Percentiles rank a stretch among this genome's conserved stretches.
phyloP scores from a whole-genome alignment of 2,888 invertebrate genomes.

The Mellilla xanthometata region DNA sequence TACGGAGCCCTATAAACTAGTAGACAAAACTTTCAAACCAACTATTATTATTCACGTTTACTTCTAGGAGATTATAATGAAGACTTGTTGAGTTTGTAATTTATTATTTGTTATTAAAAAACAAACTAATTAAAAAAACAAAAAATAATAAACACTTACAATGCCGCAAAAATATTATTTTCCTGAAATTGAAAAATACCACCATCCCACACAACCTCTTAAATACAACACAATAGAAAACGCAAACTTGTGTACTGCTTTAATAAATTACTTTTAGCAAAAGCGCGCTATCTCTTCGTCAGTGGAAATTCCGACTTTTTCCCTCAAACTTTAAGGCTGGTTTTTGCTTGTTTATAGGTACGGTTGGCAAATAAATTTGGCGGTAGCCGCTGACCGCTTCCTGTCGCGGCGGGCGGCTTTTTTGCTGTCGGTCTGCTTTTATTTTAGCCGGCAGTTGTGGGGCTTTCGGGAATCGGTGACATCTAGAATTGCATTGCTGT shows the following conservation, averaged over 20 bases:
- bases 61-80: no score
- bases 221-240: not conserved
- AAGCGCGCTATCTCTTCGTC: constrained; percentile 34
- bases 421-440: constrained; percentile 36
- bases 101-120: no score
- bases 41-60: no score
- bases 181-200: no score
- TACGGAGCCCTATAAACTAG: no score
- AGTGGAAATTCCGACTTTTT: constrained; percentile 22
- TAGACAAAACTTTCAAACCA: no score
- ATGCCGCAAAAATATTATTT: no score
- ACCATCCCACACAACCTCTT: not conserved
- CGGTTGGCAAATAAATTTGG: constrained; percentile 59
- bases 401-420: constrained; percentile 43
- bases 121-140: no score
- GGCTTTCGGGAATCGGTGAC: constrained; percentile 38
- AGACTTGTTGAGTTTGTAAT: no score
- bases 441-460: constrained; percentile 43
- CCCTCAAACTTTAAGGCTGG: constrained; percentile 3
- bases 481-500: constrained; percentile 21
- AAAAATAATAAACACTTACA: no score
- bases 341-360: constrained; percentile 30
- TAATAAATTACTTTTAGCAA: not conserved
- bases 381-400: constrained; percentile 61
- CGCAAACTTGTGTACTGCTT: constrained; percentile 15